A percentile compares a stretch with the other conserved stretches of the same genome.
Conservation (phyloP, 2,888 invertebrate species). For the Labia minor region DNA sequence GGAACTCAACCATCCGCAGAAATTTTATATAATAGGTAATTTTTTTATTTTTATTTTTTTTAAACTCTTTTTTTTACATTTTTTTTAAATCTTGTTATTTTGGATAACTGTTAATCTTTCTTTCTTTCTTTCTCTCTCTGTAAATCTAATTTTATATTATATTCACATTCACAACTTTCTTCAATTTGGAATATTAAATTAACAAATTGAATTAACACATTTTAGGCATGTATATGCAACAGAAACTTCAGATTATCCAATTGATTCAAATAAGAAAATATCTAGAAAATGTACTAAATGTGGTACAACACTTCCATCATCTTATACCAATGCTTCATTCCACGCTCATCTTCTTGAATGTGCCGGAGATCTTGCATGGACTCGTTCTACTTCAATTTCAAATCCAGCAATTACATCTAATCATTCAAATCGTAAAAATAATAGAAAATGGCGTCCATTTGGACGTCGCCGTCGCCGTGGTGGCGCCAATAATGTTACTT, state of each 20-base stretch:
- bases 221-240: not conserved
- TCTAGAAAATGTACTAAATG: not conserved
- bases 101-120: too few species aligned
- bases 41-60: not conserved
- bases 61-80: too few species aligned
- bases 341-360: slow-evolving; percentile 1
- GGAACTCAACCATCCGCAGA: not conserved
- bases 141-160: too few species aligned
- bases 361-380: not conserved
- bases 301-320: not conserved
- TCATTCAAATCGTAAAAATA: not conserved
- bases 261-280: not conserved
- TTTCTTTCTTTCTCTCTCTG: too few species aligned
- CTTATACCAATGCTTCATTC: not conserved
- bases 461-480: not conserved
- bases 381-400: not conserved
- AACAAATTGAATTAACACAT: too few species aligned
- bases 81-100: too few species aligned
- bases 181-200: too few species aligned
- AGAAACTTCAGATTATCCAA: not conserved
- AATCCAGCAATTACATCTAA: not conserved
- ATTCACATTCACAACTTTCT: too few species aligned
- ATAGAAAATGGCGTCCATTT: not conserved
- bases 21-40: not conserved
- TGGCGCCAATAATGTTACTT: not conserved